A percentile compares a stretch with the other conserved stretches of the same genome.
These are phyloP conservation scores for Pantherophis guttatus DNA, from an alignment of 2,113 vertebrate species.

Conservation along the genomic window DNA sequence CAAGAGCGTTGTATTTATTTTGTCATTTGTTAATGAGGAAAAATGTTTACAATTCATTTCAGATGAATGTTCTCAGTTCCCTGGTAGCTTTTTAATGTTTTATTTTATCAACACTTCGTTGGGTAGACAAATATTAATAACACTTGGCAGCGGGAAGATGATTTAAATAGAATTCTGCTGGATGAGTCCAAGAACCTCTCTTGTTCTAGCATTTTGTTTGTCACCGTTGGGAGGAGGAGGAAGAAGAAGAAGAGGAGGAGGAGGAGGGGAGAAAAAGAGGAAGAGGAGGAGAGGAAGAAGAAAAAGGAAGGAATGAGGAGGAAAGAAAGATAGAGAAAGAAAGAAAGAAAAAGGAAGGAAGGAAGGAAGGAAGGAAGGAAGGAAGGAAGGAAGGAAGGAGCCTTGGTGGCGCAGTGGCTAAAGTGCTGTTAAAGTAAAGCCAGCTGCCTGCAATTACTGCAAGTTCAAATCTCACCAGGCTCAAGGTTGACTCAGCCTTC, in stretches of 20 bases:
- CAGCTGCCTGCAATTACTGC: too few species aligned
- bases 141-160: conserved; percentile 50
- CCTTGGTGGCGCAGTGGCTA: too few species aligned
- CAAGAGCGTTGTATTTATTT: conserved; percentile 63
- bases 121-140: conserved; percentile 49
- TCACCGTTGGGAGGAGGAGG: neutral
- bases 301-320: fast-evolving
- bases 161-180: neutral
- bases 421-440: too few species aligned
- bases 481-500: too few species aligned
- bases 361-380: too few species aligned
- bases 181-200: neutral
- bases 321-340: too few species aligned
- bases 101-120: conserved; percentile 38
- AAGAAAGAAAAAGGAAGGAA: too few species aligned
- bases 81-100: conserved; percentile 47
- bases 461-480: too few species aligned
- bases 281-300: fast-evolving
- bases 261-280: fast-evolving
- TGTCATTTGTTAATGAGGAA: conserved; percentile 48
- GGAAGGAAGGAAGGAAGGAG: too few species aligned
- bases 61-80: conserved; percentile 70
- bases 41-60: conserved; percentile 60
- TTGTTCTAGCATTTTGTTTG: neutral
- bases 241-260: fast-evolving